Conservation (phyloP, 2,113 vertebrate genomes). For the Macroglossus sobrinus region DNA sequence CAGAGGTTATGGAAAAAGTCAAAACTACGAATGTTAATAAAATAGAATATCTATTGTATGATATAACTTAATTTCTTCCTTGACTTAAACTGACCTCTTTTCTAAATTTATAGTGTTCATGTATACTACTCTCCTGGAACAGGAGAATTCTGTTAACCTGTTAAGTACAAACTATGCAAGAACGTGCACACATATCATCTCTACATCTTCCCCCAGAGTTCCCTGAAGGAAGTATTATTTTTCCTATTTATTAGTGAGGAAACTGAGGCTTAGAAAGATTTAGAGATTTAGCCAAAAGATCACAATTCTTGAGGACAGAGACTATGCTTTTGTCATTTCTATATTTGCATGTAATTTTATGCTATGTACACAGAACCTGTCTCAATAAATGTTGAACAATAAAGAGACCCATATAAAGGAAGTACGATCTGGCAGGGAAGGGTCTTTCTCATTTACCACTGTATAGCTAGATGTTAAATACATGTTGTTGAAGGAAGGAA, state of each 20-base stretch:
- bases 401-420: neutral
- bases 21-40: neutral
- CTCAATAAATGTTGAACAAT: neutral
- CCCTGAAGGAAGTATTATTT: neutral
- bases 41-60: neutral
- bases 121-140: neutral
- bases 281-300: neutral
- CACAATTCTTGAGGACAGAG: neutral
- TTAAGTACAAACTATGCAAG: neutral
- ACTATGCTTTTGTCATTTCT: neutral
- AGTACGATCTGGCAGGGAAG: neutral
- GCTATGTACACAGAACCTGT: neutral
- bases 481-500: neutral
- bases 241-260: neutral
- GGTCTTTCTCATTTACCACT: neutral
- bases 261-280: neutral
- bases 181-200: neutral
- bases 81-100: neutral
- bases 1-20: neutral
- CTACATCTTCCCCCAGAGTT: neutral
- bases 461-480: neutral
- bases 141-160: neutral
- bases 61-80: neutral
- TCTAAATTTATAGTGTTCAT: neutral
- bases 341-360: neutral